Base-by-base conservation (phyloP, 2,113 vertebrate species). In the Columba janthina region DNA sequence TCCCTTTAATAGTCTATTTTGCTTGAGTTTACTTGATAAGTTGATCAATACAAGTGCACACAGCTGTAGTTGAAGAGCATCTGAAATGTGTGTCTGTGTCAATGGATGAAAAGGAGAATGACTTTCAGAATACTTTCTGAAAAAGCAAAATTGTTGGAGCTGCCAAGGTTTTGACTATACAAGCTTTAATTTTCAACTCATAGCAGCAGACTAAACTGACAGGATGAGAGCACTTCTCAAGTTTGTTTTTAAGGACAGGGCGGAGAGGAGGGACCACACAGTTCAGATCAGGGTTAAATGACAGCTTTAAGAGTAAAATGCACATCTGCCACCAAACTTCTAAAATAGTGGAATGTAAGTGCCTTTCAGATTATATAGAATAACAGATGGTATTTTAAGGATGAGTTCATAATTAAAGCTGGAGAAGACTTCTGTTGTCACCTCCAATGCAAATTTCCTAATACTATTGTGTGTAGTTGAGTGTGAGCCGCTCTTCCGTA, bases 171-270 rank as follows among this genome's bases (percentile, higher is more conserved):
- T 71, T 89, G 40, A 67, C 31, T 79, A 12, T 10, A 70, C 9
- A 88, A 67, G 25, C 28, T 90, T 90, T 72, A 87, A 78, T 94
- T 92, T 94, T 91, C 57, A 91, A 42, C 28, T 79, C 50, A 42
- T 19, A 53, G 57, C 57, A 62, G 29, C 53, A 91, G 32, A 56
- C 29, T 58, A 54, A 83, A n/a, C 31, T 54, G 82, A 34, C 57
- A 90, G 42, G 28, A 89, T 85, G 36, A 78, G 50, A 91, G 31
- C 22, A 34, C n/a, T 70, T 95, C 17, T 75, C 58, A 51, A 29
- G 32, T 48, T 86, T 77, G 32, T 29, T 77, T 86, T 85, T 70
- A 51, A 8, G 1, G 1, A 4, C 9, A 2, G 5, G 4, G 4
- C 13, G 5, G 0, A 0, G 16, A 62, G 18, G 21, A 73, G 10